Percentiles rank a stretch among this genome's conserved stretches.
Evolutionary conservation across 2,797 vertebrate species (phyloP).

Genomic region (Erpetoichthys calabaricus): DNA sequence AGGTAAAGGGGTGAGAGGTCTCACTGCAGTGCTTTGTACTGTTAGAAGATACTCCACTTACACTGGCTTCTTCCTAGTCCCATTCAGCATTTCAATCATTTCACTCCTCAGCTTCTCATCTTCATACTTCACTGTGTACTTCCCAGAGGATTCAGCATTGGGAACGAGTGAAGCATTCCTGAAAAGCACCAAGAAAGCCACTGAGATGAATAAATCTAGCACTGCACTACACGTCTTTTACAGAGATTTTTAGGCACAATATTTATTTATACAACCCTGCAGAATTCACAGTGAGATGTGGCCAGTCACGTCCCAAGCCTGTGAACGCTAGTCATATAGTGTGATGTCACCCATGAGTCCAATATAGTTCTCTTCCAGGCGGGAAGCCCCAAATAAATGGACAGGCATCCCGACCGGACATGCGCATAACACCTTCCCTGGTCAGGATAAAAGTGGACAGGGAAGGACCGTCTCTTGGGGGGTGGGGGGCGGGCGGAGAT

Average conservation of each 20-base stretch:
- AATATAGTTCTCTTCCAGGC: no score
- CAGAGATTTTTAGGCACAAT: no score
- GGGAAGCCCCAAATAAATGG: no score
- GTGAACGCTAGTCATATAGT: no score
- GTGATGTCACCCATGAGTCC: no score
- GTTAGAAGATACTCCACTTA: conserved; percentile 24
- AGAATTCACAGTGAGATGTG: background rate
- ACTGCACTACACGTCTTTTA: no score
- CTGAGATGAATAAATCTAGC: background rate
- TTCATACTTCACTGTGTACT: conserved; percentile 46
- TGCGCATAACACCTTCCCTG: no score
- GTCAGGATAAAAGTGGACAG: no score
- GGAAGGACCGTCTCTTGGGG: no score
- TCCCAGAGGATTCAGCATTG: conserved; percentile 42
- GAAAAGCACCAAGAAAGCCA: conserved; percentile 8
- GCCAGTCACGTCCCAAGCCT: no score
- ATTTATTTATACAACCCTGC: background rate
- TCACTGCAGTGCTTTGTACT: background rate
- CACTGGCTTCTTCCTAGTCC: conserved; percentile 38
- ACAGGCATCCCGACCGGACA: no score
- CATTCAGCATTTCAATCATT: conserved; percentile 47
- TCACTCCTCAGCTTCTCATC: conserved; percentile 32
- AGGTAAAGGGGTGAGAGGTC: background rate
- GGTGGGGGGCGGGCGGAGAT: no score
- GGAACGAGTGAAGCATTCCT: conserved; percentile 56